Conservation (phyloP, 1,140 invertebrate genomes). For the Drosophila varians region DNA sequence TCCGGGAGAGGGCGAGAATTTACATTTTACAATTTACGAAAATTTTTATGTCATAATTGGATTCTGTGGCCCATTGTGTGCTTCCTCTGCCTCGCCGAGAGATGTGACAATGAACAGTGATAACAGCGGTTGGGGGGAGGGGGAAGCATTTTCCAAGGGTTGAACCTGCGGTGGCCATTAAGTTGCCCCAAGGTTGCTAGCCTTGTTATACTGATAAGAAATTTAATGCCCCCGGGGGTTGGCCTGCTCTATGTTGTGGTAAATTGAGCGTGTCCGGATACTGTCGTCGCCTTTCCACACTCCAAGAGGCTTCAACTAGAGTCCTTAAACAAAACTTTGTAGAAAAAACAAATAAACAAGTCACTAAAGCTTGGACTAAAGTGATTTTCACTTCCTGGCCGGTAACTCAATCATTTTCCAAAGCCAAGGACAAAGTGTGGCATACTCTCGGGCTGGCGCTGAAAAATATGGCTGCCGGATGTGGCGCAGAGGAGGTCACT, state of each 20-base stretch:
- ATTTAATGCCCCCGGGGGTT: slow-evolving; percentile 49
- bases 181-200: slow-evolving; percentile 39
- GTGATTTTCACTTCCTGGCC: slow-evolving; percentile 14
- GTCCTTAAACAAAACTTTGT: not conserved
- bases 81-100: slow-evolving; percentile 8
- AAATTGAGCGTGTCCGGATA: slow-evolving; percentile 72
- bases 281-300: slow-evolving; percentile 39
- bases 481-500: not conserved
- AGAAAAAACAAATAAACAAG: not conserved
- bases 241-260: slow-evolving; percentile 35
- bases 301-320: not conserved
- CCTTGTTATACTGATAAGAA: slow-evolving; percentile 73
- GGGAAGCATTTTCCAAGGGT: slow-evolving; percentile 17
- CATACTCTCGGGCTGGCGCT: slow-evolving; percentile 55
- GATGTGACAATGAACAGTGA: slow-evolving; percentile 76
- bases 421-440: slow-evolving; percentile 19
- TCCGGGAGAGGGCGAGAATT: slow-evolving; percentile 54
- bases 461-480: not conserved
- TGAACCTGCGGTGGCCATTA: slow-evolving; percentile 54
- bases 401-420: slow-evolving; percentile 2
- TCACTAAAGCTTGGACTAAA: not conserved
- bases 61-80: slow-evolving; percentile 52
- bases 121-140: slow-evolving; percentile 34
- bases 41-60: slow-evolving; percentile 82
- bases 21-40: slow-evolving; percentile 81